phyloP scores from a whole-genome alignment of 2,113 vertebrate species.

The Zosterops borbonicus region DNA sequence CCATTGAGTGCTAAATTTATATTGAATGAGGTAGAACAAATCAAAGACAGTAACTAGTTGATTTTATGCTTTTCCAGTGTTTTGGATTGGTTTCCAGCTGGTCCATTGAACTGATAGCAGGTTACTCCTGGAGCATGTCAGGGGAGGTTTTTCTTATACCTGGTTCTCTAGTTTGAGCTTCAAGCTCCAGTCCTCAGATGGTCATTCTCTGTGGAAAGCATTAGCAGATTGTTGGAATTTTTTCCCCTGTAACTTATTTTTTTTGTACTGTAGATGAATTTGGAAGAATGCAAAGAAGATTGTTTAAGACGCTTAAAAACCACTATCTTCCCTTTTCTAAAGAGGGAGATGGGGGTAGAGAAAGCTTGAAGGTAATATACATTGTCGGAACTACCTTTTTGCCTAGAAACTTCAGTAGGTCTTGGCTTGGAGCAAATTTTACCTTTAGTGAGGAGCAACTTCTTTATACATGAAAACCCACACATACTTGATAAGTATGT shows the following conservation, averaged over 20 bases:
- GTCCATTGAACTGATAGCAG: not conserved
- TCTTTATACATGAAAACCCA: constrained; percentile 23
- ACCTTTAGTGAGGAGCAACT: not conserved
- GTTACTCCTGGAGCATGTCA: not conserved
- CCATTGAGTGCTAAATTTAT: not conserved
- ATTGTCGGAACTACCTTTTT: not conserved
- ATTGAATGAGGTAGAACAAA: not conserved
- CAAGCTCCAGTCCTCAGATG: not conserved
- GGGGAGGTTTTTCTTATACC: not conserved
- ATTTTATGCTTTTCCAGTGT: not conserved
- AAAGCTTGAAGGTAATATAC: not conserved
- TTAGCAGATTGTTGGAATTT: not conserved
- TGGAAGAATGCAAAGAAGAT: not conserved
- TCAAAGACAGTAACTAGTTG: not conserved
- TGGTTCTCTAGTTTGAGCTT: not conserved
- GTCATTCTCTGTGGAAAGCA: not conserved
- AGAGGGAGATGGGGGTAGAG: not conserved
- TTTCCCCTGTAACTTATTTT: not conserved
- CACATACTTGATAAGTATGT: constrained; percentile 31
- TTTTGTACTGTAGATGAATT: not conserved
- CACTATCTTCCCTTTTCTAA: not conserved
- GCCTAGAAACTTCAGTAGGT: not conserved
- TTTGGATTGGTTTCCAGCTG: not conserved
- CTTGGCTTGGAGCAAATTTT: not conserved
- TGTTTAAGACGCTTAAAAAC: not conserved